Evolutionary conservation across 2,888 invertebrate species (phyloP), one percentile per base, ranked within the genome.

Genomic region (Nasonovia ribisnigri): DNA sequence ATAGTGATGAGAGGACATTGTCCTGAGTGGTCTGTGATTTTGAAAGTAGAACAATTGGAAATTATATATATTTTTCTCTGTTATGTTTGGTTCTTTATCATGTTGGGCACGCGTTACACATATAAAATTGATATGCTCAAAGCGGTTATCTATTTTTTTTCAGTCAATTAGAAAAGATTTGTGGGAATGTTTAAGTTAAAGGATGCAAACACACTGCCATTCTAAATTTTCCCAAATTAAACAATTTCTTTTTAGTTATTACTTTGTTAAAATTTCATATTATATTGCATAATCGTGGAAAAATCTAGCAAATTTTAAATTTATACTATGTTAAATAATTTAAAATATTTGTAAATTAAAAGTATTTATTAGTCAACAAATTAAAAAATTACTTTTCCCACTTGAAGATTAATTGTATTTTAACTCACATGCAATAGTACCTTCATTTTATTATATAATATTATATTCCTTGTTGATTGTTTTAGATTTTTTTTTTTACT

Each of bases 401-500:
- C 90, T 93, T 90, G 84, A 87, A 42, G 54, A 93, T 90, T 90
- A 93, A 67, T 93, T 93, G 84, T 93, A 93, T 93, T 93, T 88
- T 90, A 90, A 90, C 67, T 90, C 93, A 93, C 90, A 48, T 90
- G 77, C 86, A 93, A 93, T 90, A 93, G 93, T 93, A 93, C 84
- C 89, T 90, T 90, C 46, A 89, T 90, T 90, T 88, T 92, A 87
- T 92, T 92, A 92, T 93, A 93, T 87, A 46, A 46, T 46, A 89
- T 92, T 86, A 90, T 93, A 90, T 90, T 93, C 93, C 86, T 93
- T 93, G 93, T 93, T 93, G 67, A 93, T 93, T 93, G 93, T 93
- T 93, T 93, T 93, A 93, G 93, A 93, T 93, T 92, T 93, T 92
- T 93, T 92, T 93, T 93, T 93, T 93, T 90, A 90, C 93, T 90